Base-by-base conservation (phyloP, 2,113 vertebrate genomes). In the Dolichotis patagonum region DNA sequence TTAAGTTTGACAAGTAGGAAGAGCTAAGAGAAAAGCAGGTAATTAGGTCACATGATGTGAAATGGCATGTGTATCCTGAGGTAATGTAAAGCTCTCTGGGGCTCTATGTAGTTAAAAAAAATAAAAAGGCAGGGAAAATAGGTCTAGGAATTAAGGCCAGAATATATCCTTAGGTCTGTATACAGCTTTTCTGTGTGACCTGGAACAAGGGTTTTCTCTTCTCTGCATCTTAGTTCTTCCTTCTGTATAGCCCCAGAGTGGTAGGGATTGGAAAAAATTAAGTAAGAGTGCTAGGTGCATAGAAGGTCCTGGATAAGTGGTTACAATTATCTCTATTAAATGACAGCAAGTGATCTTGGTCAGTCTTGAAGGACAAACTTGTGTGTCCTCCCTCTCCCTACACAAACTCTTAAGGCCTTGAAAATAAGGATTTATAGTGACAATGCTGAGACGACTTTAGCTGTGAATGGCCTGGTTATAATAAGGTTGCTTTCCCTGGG, bases 361-460 rank as follows among this genome's bases (percentile, higher is more conserved):
- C 60, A 65, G 85, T 94, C 69, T 87, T 67, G 84, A 94, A 78
- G 93, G 20, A 62, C 91, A 90, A 75, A 88, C 0, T 1, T 75
- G 80, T 63, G 11, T 83, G 91, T 73, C 52, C 22, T n/a, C 4
- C 26, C 63, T 85, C 60, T 96, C 80, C 85, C 85, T 52, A 58
- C 71, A 90, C 65, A 88, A 87, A 90, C 49, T 60, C 77, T 52
- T 46, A 67, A 94, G 91, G 83, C 77, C 95, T 65, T 80, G 90
- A 92, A 97, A 93, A 62, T 85, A 78, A 96, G 88, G 78, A 94
- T 98, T 95, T 97, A 94, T 97, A 87, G 96, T 52, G 86, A 97
- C 49, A 95, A 71, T 26, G n/a, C 49, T 24, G 75, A 56, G 78
- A 88, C 0, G 35, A 92, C 75, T 65, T 96, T 89, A 85, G 96